phyloP scores from a whole-genome alignment of 2,113 vertebrate species.

The Tachuris rubrigastra region DNA sequence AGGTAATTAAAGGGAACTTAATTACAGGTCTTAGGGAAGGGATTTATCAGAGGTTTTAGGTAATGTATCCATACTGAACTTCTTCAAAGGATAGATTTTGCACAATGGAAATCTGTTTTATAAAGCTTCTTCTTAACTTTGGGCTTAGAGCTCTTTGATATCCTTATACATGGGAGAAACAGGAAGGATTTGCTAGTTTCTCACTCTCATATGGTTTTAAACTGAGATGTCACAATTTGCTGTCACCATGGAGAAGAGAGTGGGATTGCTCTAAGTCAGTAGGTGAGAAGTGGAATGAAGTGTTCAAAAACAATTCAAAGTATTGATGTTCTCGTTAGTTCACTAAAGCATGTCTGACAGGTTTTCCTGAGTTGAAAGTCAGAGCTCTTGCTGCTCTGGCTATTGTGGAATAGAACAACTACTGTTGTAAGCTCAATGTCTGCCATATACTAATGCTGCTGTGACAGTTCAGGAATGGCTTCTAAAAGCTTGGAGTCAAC shows the following conservation, averaged over 20 bases:
- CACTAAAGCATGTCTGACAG: background rate
- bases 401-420: background rate
- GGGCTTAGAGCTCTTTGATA: background rate
- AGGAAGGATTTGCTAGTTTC: background rate
- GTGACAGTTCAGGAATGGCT: background rate
- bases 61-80: background rate
- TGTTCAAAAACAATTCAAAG: background rate
- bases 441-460: background rate
- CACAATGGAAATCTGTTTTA: background rate
- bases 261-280: background rate
- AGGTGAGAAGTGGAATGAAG: background rate
- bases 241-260: background rate
- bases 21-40: background rate
- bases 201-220: background rate
- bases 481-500: background rate
- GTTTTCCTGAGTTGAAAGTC: background rate
- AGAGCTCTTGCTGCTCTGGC: background rate
- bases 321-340: conserved; percentile 1
- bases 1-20: background rate
- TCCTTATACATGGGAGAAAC: background rate
- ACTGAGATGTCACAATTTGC: background rate
- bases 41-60: background rate
- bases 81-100: background rate
- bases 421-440: background rate
- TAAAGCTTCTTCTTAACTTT: background rate